Evolutionary conservation across 1,140 invertebrate genomes (phyloP).

Genomic region (Drosophila lacteicornis): DNA sequence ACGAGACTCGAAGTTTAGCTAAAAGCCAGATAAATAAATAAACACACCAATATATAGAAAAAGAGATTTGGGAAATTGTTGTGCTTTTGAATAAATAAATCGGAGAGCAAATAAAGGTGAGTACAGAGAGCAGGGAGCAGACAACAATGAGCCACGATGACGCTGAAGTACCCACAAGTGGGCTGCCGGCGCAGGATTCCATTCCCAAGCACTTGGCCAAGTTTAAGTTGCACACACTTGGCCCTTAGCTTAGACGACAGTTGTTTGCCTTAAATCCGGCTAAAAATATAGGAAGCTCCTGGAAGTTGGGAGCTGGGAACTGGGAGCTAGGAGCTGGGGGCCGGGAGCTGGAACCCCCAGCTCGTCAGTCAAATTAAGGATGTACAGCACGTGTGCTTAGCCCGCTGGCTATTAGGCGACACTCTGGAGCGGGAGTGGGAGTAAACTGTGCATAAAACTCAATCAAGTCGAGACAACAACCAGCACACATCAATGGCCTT

Average conservation of each 20-base stretch:
- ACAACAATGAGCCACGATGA: conserved; percentile 66
- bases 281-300: conserved; percentile 22
- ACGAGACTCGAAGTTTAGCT: conserved; percentile 73
- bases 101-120: conserved; percentile 71
- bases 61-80: conserved; percentile 60
- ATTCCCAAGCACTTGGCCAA: conserved; percentile 52
- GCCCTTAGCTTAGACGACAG: conserved; percentile 6
- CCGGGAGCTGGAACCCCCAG: neutral
- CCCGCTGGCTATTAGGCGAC: conserved; percentile 73
- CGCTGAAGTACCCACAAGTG: conserved; percentile 39
- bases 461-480: conserved; percentile 76
- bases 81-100: conserved; percentile 78
- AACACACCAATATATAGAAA: conserved; percentile 24
- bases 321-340: neutral
- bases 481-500: conserved; percentile 67
- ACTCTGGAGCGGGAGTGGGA: conserved; percentile 41
- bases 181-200: conserved; percentile 30
- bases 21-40: conserved; percentile 76
- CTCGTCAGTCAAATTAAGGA: conserved; percentile 72
- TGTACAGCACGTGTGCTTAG: conserved; percentile 67
- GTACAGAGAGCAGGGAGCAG: conserved; percentile 41
- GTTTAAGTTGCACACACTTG: conserved; percentile 45
- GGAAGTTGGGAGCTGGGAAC: no score
- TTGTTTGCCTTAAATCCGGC: conserved; percentile 41
- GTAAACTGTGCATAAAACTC: conserved; percentile 82